Evolutionary conservation across 1,140 invertebrate species (phyloP).

Genomic region (Xylocopa sonorina): DNA sequence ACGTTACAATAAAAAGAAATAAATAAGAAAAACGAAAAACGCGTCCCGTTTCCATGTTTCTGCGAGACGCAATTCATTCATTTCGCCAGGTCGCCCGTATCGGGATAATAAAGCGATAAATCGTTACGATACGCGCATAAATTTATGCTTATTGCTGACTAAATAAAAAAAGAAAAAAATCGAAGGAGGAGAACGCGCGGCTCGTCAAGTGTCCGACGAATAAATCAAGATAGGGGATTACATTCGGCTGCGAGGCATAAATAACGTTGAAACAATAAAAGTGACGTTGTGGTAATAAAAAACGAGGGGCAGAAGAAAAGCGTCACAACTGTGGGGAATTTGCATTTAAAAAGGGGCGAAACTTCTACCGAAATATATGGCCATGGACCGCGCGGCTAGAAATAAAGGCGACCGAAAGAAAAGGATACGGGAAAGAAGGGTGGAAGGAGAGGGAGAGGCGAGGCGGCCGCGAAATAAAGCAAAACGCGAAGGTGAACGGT

Average conservation of each 20-base stretch:
- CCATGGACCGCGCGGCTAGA: slow-evolving; percentile 25
- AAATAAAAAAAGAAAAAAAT: too few relatives aligned
- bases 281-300: slow-evolving; percentile 18
- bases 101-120: not conserved
- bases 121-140: not conserved
- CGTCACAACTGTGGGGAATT: slow-evolving; percentile 50
- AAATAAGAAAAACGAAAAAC: not conserved
- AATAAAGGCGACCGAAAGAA: slow-evolving; percentile 39
- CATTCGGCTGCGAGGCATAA: slow-evolving; percentile 21
- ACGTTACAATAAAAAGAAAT: not conserved
- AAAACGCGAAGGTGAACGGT: slow-evolving; percentile 2
- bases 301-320: slow-evolving; percentile 29
- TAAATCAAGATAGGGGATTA: slow-evolving; percentile 36
- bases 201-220: slow-evolving; percentile 3
- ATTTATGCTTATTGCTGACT: slow-evolving; percentile 6
- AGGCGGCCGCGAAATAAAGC: not conserved
- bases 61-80: not conserved
- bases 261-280: slow-evolving; percentile 49
- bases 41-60: not conserved
- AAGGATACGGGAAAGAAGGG: slow-evolving; percentile 6
- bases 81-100: not conserved
- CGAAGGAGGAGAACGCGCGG: too few relatives aligned
- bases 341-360: slow-evolving; percentile 62
- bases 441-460: not conserved
- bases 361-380: slow-evolving; percentile 59